phyloP scores from a whole-genome alignment of 1,140 invertebrate genomes.

The Stegodyphus dumicola region DNA sequence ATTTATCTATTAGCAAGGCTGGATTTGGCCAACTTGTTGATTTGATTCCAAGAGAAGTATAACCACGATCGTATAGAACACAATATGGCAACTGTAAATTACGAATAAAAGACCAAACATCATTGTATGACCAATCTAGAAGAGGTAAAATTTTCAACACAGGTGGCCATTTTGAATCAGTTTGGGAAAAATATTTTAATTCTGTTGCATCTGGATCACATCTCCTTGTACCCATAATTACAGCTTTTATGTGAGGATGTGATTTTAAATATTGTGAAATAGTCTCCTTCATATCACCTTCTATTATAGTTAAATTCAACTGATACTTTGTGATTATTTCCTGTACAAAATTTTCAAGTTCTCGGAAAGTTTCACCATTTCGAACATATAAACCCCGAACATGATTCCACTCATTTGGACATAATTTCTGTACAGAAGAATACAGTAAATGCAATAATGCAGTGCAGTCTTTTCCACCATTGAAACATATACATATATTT shows the following conservation, averaged over 20 bases:
- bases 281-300: slow-evolving; percentile 18
- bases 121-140: slow-evolving; percentile 87
- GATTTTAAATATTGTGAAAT: slow-evolving; percentile 1
- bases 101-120: slow-evolving; percentile 89
- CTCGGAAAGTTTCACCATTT: slow-evolving; percentile 79
- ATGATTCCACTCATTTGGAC: slow-evolving; percentile 68
- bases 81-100: slow-evolving; percentile 87
- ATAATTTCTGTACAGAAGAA: slow-evolving; percentile 72
- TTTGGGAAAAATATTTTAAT: slow-evolving; percentile 67
- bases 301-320: slow-evolving; percentile 11
- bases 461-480: slow-evolving; percentile 98
- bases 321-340: slow-evolving; percentile 73
- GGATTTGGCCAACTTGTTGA: slow-evolving; percentile 85
- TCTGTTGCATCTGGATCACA: slow-evolving; percentile 80
- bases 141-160: slow-evolving; percentile 88
- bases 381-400: slow-evolving; percentile 81
- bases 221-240: slow-evolving; percentile 87
- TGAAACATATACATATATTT: slow-evolving; percentile 90
- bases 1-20: slow-evolving; percentile 71
- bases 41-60: slow-evolving; percentile 80
- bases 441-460: slow-evolving; percentile 83
- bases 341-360: slow-evolving; percentile 87
- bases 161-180: slow-evolving; percentile 87
- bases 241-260: slow-evolving; percentile 79
- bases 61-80: slow-evolving; percentile 79